Evolutionary conservation across 2,797 vertebrate species (phyloP), one percentile per base, ranked within the genome.

Genomic region (Peromyscus aztecus): DNA sequence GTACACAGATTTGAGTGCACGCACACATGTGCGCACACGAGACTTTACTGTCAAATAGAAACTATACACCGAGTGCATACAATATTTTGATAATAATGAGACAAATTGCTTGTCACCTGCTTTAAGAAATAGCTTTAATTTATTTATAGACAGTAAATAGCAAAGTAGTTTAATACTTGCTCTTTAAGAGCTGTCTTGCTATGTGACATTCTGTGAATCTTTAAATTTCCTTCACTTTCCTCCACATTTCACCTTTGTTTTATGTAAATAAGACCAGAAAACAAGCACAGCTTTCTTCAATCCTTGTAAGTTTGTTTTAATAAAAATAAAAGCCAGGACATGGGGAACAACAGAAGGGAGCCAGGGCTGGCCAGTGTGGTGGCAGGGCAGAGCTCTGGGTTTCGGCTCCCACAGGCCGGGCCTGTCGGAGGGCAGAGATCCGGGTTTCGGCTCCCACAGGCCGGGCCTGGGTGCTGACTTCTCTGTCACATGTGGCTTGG

Each of bases 1-100:
- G 24, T 34, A 71, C 34, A 57, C 17, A 63, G 13, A 27, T 87
- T 49, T 13, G 21, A 23, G 29, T 21, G 10, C 23, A 24, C n/a
- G 2, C 57, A 31, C 57, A 59, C 23, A 24, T 34, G 21, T 19
- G 1, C 12, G 24, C 29, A 46, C 37, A 29, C 59, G 2, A 76
- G 24, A 43, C 82, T 95, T 69, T 77, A 71, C 73, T 81, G 76
- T 86, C 8, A 84, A 89, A 40, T n/a, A 94, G 40, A 95, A 94
- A 86, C 43, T 92, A 82, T 8, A 46, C 75, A 57, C 19, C 49
- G 85, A 96, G 78, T 61, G 11, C 67, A 91, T 89, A n/a, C 95
- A 96, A 96, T 67, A 52, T 46, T 78, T 96, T 65, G 89, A 93
- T 89, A 94, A 82, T 85, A 87, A 85, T 34, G 59, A 92, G 94